These are phyloP conservation scores for Hylaeus anthracinus DNA, from an alignment of 1,140 invertebrate genomes.

Conservation along the genomic window DNA sequence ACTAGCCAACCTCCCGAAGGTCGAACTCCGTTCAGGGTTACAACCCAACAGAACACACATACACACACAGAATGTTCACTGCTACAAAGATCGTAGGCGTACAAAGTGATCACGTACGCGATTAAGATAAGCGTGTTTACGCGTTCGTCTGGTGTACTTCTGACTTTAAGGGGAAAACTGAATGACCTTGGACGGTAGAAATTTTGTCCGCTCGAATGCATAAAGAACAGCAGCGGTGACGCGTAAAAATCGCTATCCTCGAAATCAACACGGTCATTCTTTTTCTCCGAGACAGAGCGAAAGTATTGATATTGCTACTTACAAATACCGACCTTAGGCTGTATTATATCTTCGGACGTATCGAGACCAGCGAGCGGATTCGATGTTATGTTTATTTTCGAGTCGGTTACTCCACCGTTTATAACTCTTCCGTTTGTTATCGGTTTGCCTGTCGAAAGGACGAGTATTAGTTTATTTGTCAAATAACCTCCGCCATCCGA, in stretches of 20 bases:
- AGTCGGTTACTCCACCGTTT: conserved; percentile 78
- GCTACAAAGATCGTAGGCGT: conserved; percentile 19
- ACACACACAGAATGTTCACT: conserved; percentile 12
- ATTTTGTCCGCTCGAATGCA: background rate
- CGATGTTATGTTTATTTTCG: conserved; percentile 86
- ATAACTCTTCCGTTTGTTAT: conserved; percentile 84
- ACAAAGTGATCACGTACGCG: conserved; percentile 7
- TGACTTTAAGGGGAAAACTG: conserved; percentile 14
- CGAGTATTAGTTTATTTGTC: no score
- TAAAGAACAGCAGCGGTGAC: background rate
- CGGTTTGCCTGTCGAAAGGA: conserved; percentile 71
- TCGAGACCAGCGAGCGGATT: conserved; percentile 86
- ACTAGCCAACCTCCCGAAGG: no score
- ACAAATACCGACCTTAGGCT: conserved; percentile 80
- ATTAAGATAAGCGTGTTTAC: conserved; percentile 13
- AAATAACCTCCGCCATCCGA: no score
- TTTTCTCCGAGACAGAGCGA: conserved; percentile 40
- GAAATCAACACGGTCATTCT: conserved; percentile 34
- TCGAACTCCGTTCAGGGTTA: conserved; percentile 1
- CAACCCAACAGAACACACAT: conserved; percentile 10
- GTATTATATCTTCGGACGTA: conserved; percentile 81
- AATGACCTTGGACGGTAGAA: conserved; percentile 16
- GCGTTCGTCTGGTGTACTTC: conserved; percentile 10
- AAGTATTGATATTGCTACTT: conserved; percentile 52
- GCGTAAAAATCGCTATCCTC: background rate